Evolutionary conservation across 2,797 vertebrate genomes (phyloP).

Genomic region (Nasua narica): DNA sequence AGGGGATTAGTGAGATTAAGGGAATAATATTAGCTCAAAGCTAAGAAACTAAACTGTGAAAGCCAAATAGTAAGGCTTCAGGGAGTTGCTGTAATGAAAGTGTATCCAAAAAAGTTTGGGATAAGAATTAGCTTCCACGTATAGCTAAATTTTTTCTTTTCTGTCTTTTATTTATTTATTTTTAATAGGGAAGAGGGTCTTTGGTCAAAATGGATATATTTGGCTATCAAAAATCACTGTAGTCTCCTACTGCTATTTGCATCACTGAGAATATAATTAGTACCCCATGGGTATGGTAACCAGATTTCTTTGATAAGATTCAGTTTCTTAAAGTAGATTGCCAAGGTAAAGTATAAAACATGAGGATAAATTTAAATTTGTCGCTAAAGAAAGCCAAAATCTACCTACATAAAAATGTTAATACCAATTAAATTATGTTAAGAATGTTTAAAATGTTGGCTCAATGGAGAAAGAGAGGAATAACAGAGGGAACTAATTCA

Average conservation of each 20-base stretch:
- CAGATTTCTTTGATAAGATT: background rate
- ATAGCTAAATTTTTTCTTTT: background rate
- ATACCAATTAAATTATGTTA: background rate
- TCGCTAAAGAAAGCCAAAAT: background rate
- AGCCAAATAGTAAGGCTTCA: conserved; percentile 47
- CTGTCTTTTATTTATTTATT: background rate
- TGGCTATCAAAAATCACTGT: background rate
- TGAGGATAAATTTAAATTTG: background rate
- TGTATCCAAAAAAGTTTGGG: background rate
- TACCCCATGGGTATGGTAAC: background rate
- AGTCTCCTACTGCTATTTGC: background rate
- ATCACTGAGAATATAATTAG: background rate
- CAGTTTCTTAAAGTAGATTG: conserved; percentile 23
- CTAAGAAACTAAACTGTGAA: conserved; percentile 56
- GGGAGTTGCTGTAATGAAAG: conserved; percentile 49
- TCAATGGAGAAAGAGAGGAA: background rate
- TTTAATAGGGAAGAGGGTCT: background rate
- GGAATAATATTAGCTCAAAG: conserved; percentile 49
- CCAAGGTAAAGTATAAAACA: conserved; percentile 21
- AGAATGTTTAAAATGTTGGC: background rate
- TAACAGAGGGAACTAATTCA: background rate
- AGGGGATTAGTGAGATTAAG: conserved; percentile 55
- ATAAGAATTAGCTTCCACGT: background rate
- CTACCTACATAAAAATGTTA: background rate
- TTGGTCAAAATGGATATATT: background rate